Base-by-base conservation (phyloP, 2,888 invertebrate genomes). In the Eupithecia pulchellata region DNA sequence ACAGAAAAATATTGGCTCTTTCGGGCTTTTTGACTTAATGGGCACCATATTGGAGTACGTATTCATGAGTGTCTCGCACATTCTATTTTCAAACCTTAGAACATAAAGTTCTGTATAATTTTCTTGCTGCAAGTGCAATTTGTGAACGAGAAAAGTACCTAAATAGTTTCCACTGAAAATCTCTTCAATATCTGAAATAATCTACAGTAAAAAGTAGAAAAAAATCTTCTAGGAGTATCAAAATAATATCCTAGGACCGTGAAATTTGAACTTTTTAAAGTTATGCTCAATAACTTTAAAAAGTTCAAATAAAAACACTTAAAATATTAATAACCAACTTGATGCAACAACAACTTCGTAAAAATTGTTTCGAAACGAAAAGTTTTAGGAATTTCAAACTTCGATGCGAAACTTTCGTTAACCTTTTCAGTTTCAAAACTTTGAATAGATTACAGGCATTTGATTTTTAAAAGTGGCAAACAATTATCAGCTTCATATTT, bases 351-450 rank as follows among this genome's bases (percentile, higher is more conserved):
- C 20, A 47, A 47, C 42, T 47, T 47, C 42, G n/a, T 8, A 20
- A 47, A 47, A 47, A 47, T 47, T 9, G 42, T 47, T 47, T 47
- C 9, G 20, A 47, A 47, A 47, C 20, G 20, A 20, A 20, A 47
- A 47, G 47, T 47, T 47, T 47, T 47, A 11, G 20, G 47, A 47
- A 20, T 47, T 47, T 47, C 47, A 47, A 25, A 47, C 47, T 47
- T 47, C 9, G 20, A 20, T 47, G 20, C 20, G 20, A 47, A 47
- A 47, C 20, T 47, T 47, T 47, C 47, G 47, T 47, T 47, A 25
- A 47, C 47, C 20, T 47, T 47, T 20, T 47, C 20, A 20, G 47
- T 47, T 47, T 47, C 11, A 47, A 47, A 47, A 25, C 47, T 47
- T 47, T 47, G 11, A 4, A 20, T 2, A 47, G 47, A 47, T 20